A percentile compares a stretch with the other conserved stretches of the same genome.
Evolutionary conservation across 1,140 invertebrate genomes (phyloP).

Genomic region (Phymorhynchus buccinoides): DNA sequence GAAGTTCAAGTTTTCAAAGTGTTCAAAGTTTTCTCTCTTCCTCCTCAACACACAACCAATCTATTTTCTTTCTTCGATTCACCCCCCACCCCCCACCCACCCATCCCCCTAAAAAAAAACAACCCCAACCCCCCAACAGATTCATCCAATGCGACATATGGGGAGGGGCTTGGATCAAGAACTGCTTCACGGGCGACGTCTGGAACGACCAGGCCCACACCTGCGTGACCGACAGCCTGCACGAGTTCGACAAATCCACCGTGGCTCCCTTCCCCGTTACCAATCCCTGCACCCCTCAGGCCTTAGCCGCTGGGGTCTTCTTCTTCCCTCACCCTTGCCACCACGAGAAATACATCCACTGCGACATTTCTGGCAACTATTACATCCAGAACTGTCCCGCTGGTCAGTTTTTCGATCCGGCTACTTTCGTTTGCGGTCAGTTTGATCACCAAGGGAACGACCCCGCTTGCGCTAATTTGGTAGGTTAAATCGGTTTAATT

Average conservation of each 20-base stretch:
- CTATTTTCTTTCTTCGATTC: no score
- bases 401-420: slow-evolving; percentile 41
- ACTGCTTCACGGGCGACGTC: slow-evolving; percentile 36
- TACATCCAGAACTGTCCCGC: slow-evolving; percentile 47
- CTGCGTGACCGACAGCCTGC: slow-evolving; percentile 40
- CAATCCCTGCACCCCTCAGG: slow-evolving; percentile 41
- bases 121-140: background rate
- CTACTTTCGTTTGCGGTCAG: slow-evolving; percentile 4
- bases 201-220: slow-evolving; percentile 47
- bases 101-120: background rate
- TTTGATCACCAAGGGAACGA: background rate
- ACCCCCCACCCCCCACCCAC: no score
- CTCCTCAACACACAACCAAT: no score
- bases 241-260: slow-evolving; percentile 33
- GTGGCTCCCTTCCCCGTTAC: slow-evolving; percentile 14
- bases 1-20: no score
- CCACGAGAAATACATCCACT: slow-evolving; percentile 39
- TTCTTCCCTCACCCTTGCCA: slow-evolving; percentile 36
- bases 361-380: slow-evolving; percentile 41
- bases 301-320: background rate
- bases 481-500: background rate
- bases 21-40: no score
- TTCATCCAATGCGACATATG: slow-evolving; percentile 56
- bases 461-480: background rate
- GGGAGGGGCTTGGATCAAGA: slow-evolving; percentile 52